These are phyloP conservation scores for Diarsia rubi DNA, from an alignment of 2,888 invertebrate species.

Conservation along the genomic window DNA sequence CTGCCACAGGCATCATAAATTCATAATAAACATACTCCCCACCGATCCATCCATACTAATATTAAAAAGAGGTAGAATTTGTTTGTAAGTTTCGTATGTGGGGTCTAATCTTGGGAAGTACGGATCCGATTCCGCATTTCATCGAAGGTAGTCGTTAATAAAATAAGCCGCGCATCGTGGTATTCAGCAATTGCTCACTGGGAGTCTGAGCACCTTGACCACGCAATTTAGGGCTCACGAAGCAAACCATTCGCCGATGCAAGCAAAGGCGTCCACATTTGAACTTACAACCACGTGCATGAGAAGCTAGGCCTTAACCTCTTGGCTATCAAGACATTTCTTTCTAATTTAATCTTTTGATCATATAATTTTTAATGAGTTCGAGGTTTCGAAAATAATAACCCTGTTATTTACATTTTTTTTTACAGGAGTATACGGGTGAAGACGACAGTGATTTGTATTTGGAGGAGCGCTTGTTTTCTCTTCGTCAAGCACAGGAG, in stretches of 20 bases:
- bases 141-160: background rate
- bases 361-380: background rate
- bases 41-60: background rate
- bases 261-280: background rate
- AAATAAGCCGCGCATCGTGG: background rate
- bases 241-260: background rate
- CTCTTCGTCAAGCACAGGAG: slow-evolving; percentile 97
- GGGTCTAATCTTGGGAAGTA: background rate
- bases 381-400: background rate
- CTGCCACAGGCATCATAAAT: no score
- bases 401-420: background rate
- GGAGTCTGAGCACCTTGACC: background rate
- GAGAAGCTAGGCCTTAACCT: background rate
- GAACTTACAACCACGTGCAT: background rate
- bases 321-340: background rate
- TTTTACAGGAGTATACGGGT: slow-evolving; percentile 98
- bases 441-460: slow-evolving; percentile 99
- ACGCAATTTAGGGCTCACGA: background rate
- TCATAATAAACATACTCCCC: no score
- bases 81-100: background rate
- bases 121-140: background rate
- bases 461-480: slow-evolving; percentile 98
- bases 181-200: background rate
- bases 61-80: background rate
- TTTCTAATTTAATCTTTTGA: background rate